Conservation (phyloP, 1,140 invertebrate genomes). For the Megalopta genalis region DNA sequence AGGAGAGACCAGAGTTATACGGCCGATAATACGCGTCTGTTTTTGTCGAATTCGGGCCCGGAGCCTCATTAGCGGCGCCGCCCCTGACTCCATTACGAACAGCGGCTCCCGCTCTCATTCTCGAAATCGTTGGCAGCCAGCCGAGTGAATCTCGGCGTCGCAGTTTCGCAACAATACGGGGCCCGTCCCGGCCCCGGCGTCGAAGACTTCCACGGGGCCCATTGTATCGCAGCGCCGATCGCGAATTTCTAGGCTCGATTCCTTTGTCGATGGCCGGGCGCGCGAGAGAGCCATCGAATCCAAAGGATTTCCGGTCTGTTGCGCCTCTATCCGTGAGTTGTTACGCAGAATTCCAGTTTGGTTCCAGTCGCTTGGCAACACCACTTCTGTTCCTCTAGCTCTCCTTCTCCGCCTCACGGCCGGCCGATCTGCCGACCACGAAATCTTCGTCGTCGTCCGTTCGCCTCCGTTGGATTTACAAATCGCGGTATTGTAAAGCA, state of each 20-base stretch:
- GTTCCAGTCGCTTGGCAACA: conserved; percentile 63
- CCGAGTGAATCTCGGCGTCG: conserved; percentile 40
- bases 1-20: too few species aligned
- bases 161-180: conserved; percentile 39
- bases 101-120: conserved; percentile 13
- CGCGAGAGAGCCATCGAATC: conserved; percentile 61
- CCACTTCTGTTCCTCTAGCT: conserved; percentile 26
- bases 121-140: conserved; percentile 52
- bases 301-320: conserved; percentile 65
- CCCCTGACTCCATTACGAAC: neutral
- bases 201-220: conserved; percentile 23
- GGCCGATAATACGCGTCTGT: neutral
- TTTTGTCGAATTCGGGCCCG: neutral
- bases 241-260: conserved; percentile 57
- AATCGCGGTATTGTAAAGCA: conserved; percentile 14
- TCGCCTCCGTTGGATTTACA: conserved; percentile 1
- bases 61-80: neutral
- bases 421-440: neutral
- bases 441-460: neutral
- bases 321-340: conserved; percentile 53
- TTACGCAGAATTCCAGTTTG: conserved; percentile 63
- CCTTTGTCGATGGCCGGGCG: conserved; percentile 51
- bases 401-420: neutral
- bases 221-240: conserved; percentile 51
- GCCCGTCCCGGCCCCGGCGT: neutral